These are phyloP conservation scores for Anguilla pacifica DNA, from an alignment of 2,797 vertebrate genomes.

Conservation along the genomic window DNA sequence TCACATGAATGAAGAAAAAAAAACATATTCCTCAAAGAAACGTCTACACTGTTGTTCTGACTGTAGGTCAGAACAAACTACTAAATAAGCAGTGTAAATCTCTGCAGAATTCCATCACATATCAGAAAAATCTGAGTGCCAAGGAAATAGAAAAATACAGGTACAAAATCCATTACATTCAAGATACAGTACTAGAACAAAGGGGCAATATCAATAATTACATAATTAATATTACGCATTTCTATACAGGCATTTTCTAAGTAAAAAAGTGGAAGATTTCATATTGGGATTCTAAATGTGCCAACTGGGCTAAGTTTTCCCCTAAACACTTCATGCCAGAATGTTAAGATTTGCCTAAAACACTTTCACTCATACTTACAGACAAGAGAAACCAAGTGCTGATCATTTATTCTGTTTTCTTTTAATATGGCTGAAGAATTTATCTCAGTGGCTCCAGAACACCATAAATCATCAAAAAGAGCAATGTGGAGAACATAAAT, in stretches of 20 bases:
- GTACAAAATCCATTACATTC: slow-evolving; percentile 34
- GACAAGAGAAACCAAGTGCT: neutral
- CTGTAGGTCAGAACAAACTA: neutral
- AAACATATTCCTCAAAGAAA: neutral
- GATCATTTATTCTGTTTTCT: neutral
- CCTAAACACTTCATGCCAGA: slow-evolving; percentile 10
- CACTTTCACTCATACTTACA: slow-evolving; percentile 19
- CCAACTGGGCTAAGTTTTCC: neutral
- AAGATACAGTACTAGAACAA: slow-evolving; percentile 28
- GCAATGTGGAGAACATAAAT: neutral
- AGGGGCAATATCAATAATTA: slow-evolving; percentile 19
- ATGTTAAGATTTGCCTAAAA: slow-evolving; percentile 7
- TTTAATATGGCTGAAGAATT: neutral
- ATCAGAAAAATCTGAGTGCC: neutral
- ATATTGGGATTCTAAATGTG: slow-evolving; percentile 9
- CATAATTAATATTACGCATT: slow-evolving; percentile 23
- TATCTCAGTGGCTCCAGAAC: neutral
- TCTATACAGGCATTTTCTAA: slow-evolving; percentile 21
- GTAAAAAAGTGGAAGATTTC: slow-evolving; percentile 20
- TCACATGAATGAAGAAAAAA: neutral
- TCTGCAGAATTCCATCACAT: slow-evolving; percentile 6
- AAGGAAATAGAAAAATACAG: slow-evolving; percentile 31
- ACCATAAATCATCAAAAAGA: neutral
- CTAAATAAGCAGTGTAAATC: neutral
- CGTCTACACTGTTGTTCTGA: neutral